Evolutionary conservation across 2,113 vertebrate species (phyloP), one percentile per base, ranked within the genome.

Genomic region (Lepisosteus osseus): DNA sequence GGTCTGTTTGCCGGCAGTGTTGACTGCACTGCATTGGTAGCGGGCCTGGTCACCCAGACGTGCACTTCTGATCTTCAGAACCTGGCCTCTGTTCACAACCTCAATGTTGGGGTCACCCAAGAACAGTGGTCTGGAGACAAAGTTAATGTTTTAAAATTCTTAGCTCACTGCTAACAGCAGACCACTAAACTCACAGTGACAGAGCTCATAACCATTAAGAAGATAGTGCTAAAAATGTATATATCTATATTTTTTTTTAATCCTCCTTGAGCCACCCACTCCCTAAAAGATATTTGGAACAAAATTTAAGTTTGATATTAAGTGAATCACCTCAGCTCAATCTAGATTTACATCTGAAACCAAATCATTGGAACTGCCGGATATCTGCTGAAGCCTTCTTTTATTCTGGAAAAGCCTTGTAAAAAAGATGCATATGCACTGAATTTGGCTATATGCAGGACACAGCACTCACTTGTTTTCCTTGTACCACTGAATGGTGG

Each of bases 401-500:
- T 29, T 29, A 29, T 29, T 29, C 29, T 29, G 29, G 29, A 29
- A 29, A 29, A 29, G 29, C 29, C 29, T 29, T 29, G 2, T 29
- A 29, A 29, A 29, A 29, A 29, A 29, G 29, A 29, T 29, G 29
- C 29, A 29, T 29, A 29, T 29, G 29, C 29, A 29, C 29, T 29
- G 29, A 29, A 29, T 29, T 29, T 29, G 29, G 29, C 29, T 29
- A 29, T 29, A 29, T 51, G 71, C 44, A 64, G 14, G 11, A 11
- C n/a, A 17, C 40, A 29, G 29, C 29, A 90, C 95, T 94, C 82
- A 99, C 97, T 94, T 99, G 82, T 94, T 90, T 80, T 98, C 95
- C 84, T 97, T 99, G 89, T 94, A 96, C 97, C 97, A 99, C 80
- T 96, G 93, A 72, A 99, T 90, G 69, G 78, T 80, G 43, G 97